These are phyloP conservation scores for Gryllus bimaculatus DNA, from an alignment of 1,140 invertebrate genomes.

Conservation along the genomic window DNA sequence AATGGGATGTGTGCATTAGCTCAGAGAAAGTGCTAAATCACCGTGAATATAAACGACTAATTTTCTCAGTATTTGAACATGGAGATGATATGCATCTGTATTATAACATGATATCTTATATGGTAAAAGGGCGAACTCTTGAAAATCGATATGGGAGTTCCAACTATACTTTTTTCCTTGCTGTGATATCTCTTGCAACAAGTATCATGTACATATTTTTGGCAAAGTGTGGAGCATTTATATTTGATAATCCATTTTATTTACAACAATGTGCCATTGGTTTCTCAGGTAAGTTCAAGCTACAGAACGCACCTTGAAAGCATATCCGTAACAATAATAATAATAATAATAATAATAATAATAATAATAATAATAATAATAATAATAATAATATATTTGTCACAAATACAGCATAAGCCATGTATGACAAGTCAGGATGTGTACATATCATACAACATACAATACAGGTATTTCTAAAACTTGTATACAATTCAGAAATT, in stretches of 20 bases:
- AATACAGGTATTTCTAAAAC: too few species aligned
- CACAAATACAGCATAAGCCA: too few species aligned
- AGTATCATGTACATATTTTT: constrained; percentile 45
- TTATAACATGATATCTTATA: constrained; percentile 63
- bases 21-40: constrained; percentile 41
- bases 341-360: background rate
- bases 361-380: too few species aligned
- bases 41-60: constrained; percentile 46
- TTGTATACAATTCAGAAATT: too few species aligned
- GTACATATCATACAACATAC: too few species aligned
- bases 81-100: constrained; percentile 63
- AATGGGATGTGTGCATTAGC: constrained; percentile 51
- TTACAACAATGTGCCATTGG: constrained; percentile 54
- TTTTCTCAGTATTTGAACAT: constrained; percentile 55
- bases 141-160: constrained; percentile 46
- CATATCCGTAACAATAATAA: background rate
- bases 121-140: constrained; percentile 49
- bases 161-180: constrained; percentile 48
- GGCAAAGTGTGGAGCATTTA: constrained; percentile 28
- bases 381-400: too few species aligned
- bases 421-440: too few species aligned
- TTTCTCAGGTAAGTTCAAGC: constrained; percentile 44
- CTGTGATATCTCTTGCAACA: constrained; percentile 44
- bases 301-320: background rate
- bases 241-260: constrained; percentile 32